These are phyloP conservation scores for Sericinus montela DNA, from an alignment of 2,888 invertebrate species.

Conservation along the genomic window DNA sequence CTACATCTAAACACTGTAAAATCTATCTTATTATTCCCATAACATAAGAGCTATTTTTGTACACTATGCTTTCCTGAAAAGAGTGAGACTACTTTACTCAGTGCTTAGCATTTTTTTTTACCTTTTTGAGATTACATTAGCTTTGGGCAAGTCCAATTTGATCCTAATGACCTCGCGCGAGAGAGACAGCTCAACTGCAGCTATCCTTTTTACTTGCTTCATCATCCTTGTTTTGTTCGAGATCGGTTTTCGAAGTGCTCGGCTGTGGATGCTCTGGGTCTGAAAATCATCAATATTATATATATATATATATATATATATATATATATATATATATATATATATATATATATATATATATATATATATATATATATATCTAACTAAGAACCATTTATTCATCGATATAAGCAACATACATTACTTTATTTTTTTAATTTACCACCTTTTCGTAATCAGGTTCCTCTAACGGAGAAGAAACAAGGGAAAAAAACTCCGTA, in stretches of 20 bases:
- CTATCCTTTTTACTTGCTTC: conserved; percentile 46
- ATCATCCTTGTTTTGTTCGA: conserved; percentile 39
- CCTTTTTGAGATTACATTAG: conserved; percentile 71
- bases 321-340: too few relatives aligned
- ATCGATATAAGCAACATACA: too few relatives aligned
- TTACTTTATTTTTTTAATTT: too few relatives aligned
- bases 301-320: too few relatives aligned
- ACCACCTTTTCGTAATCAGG: too few relatives aligned
- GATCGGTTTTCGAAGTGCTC: conserved; percentile 50
- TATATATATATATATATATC: too few relatives aligned
- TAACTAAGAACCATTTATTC: too few relatives aligned
- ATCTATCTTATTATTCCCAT: conserved; percentile 4
- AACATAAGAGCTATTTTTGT: conserved; percentile 12
- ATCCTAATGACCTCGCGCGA: conserved; percentile 41
- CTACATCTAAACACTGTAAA: conserved; percentile 19
- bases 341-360: too few relatives aligned
- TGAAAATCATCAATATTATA: conserved; percentile 36
- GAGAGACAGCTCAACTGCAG: conserved; percentile 64
- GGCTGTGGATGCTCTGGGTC: conserved; percentile 52
- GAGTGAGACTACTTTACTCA: conserved; percentile 51
- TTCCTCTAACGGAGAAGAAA: too few relatives aligned
- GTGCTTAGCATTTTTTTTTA: conserved; percentile 60
- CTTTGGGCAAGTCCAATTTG: conserved; percentile 64
- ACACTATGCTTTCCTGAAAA: conserved; percentile 31
- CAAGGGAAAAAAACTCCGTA: too few relatives aligned